These are phyloP conservation scores for Listronotus oregonensis DNA, from an alignment of 1,140 invertebrate genomes.

Conservation along the genomic window DNA sequence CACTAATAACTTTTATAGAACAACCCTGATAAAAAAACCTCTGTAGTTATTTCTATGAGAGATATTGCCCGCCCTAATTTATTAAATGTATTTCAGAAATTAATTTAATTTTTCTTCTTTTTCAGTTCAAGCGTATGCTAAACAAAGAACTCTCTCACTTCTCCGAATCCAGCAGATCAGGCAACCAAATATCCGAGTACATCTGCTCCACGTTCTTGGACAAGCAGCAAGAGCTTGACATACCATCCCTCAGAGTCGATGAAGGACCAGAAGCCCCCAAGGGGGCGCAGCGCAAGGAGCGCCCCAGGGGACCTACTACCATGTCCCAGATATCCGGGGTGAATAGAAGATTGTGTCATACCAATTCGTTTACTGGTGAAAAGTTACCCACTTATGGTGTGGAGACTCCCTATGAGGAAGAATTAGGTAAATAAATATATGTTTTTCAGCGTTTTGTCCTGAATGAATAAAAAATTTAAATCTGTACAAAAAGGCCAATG, in stretches of 20 bases:
- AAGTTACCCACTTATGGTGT: constrained; percentile 90
- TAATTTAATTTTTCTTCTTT: constrained; percentile 47
- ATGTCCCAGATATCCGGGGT: constrained; percentile 93
- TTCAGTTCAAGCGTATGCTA: constrained; percentile 99
- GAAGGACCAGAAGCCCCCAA: constrained; percentile 65
- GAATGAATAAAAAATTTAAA: no score
- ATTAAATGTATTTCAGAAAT: no score
- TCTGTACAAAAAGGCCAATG: no score
- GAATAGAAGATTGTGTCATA: constrained; percentile 83
- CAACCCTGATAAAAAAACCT: not conserved
- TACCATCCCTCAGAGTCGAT: constrained; percentile 83
- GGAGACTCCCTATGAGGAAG: constrained; percentile 86
- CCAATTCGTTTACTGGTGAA: constrained; percentile 89
- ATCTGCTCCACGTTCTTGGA: constrained; percentile 98
- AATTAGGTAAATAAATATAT: constrained; percentile 63
- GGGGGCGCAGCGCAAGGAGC: constrained; percentile 67
- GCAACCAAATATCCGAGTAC: constrained; percentile 98
- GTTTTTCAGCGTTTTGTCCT: no score
- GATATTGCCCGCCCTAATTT: not conserved
- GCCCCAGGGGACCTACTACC: constrained; percentile 62
- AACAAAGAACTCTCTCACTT: constrained; percentile 99
- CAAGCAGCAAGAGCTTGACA: constrained; percentile 94
- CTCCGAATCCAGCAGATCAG: constrained; percentile 97
- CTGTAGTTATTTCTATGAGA: no score
- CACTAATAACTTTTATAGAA: not conserved